These are phyloP conservation scores for Lethenteron reissneri DNA, from an alignment of 2,113 vertebrate species.

Conservation along the genomic window DNA sequence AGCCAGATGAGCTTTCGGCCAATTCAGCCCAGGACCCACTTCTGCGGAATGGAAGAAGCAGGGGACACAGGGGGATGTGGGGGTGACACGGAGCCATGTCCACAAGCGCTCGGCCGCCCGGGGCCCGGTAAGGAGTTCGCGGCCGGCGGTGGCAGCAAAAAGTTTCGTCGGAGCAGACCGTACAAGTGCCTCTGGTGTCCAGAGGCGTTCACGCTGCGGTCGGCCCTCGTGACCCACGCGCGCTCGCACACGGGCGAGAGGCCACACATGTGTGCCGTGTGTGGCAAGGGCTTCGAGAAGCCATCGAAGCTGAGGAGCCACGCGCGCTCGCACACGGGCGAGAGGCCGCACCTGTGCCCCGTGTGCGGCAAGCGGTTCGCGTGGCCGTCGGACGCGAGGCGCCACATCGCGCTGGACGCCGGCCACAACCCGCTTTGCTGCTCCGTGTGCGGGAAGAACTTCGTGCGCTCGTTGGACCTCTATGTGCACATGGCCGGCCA, in stretches of 20 bases:
- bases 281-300: background rate
- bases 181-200: slow-evolving; percentile 3
- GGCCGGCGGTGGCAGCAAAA: no score
- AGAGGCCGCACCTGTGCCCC: background rate
- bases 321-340: background rate
- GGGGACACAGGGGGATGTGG: no score
- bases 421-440: background rate
- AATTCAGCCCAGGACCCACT: no score
- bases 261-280: background rate
- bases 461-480: background rate
- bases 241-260: background rate
- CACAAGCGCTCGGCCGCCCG: no score
- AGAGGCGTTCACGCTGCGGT: background rate
- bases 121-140: no score
- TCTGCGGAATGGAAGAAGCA: no score
- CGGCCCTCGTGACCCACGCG: background rate
- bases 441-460: background rate
- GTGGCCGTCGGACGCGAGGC: background rate
- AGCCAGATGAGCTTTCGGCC: no score
- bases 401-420: background rate
- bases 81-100: no score
- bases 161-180: background rate
- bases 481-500: background rate
- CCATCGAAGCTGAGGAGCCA: background rate
- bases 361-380: background rate